Conservation (phyloP, 2,888 invertebrate genomes). For the Andrena minutula region DNA sequence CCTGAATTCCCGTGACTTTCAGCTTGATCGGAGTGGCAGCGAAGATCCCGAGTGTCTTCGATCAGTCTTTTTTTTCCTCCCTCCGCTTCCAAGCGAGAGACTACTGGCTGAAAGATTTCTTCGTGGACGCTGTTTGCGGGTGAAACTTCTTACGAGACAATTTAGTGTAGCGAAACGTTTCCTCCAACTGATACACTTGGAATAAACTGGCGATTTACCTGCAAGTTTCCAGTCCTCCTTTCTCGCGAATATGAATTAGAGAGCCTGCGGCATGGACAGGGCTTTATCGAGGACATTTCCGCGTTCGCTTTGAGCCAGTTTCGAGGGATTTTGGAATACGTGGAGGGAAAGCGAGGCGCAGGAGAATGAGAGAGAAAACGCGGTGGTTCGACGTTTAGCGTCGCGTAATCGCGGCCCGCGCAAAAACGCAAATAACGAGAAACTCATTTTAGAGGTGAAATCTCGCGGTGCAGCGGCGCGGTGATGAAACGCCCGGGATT, state of each 20-base stretch:
- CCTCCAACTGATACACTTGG: neutral
- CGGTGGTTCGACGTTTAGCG: conserved; percentile 46
- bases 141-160: neutral
- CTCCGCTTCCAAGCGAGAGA: neutral
- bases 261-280: neutral
- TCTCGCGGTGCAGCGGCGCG: conserved; percentile 39
- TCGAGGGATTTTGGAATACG: neutral
- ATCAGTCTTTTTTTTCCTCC: neutral
- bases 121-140: neutral
- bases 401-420: conserved; percentile 50
- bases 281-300: neutral
- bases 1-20: conserved; percentile 65
- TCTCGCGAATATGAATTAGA: neutral
- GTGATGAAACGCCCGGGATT: conserved; percentile 59
- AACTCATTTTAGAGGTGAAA: conserved; percentile 63
- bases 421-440: conserved; percentile 59
- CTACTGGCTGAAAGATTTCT: conserved; percentile 3
- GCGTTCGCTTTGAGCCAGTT: neutral
- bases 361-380: conserved; percentile 53
- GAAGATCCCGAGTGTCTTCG: conserved; percentile 15
- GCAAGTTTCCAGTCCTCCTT: too few relatives aligned
- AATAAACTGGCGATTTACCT: neutral
- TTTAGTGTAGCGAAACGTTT: neutral
- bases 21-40: conserved; percentile 61
- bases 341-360: neutral